phyloP scores from a whole-genome alignment of 2,113 vertebrate species.

The Cheilinus undulatus region DNA sequence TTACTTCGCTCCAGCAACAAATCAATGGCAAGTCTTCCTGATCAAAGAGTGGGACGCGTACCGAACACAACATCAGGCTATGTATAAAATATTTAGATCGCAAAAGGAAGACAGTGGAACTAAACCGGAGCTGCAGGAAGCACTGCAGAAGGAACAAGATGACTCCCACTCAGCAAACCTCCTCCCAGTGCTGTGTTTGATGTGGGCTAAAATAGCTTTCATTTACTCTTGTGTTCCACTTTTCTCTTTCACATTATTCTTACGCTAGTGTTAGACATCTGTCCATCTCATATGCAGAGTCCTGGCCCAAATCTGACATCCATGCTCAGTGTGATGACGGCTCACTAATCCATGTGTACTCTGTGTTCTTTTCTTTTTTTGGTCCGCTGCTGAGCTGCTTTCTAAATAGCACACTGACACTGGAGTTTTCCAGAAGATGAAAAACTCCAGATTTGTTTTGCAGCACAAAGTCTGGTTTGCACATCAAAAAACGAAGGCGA shows the following conservation, averaged over 20 bases:
- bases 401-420: constrained; percentile 22
- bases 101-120: constrained; percentile 69
- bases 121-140: constrained; percentile 59
- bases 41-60: constrained; percentile 72
- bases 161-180: constrained; percentile 61
- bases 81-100: constrained; percentile 78
- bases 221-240: constrained; percentile 5
- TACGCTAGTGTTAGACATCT: constrained; percentile 16
- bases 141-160: constrained; percentile 52
- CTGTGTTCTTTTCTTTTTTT: not conserved
- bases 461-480: constrained; percentile 53
- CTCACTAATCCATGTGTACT: constrained; percentile 20
- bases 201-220: constrained; percentile 33
- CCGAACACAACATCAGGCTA: constrained; percentile 62
- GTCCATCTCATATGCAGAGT: constrained; percentile 40
- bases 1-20: constrained; percentile 60
- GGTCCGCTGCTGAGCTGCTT: constrained; percentile 14
- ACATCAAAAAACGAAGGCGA: constrained; percentile 60
- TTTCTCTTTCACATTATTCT: constrained; percentile 15
- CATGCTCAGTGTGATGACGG: constrained; percentile 7
- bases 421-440: constrained; percentile 24
- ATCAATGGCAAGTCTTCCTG: constrained; percentile 69
- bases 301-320: constrained; percentile 39
- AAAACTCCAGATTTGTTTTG: constrained; percentile 47
- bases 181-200: constrained; percentile 42